Percentiles rank a stretch among this genome's conserved stretches.
These are phyloP conservation scores for Triops longicaudatus DNA, from an alignment of 1,140 invertebrate genomes.

Conservation along the genomic window DNA sequence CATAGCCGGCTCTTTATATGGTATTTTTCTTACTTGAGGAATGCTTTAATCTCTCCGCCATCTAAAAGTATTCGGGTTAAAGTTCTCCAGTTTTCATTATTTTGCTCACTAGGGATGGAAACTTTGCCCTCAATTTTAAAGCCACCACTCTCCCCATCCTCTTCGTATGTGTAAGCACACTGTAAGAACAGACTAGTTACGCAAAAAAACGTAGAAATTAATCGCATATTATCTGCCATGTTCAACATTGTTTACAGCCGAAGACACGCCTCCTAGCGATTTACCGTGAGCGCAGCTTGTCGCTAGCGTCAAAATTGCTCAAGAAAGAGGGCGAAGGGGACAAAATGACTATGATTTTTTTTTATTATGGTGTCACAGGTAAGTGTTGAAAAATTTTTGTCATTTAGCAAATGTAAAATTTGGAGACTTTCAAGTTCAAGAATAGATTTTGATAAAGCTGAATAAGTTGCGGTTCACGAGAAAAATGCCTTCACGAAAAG, in stretches of 20 bases:
- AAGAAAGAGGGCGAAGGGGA: no score
- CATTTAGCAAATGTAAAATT: not conserved
- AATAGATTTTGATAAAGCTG: not conserved
- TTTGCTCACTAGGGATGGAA: slow-evolving; percentile 54
- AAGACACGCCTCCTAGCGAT: not conserved
- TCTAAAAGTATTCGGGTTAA: slow-evolving; percentile 74
- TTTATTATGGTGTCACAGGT: not conserved
- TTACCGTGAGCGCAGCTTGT: no score
- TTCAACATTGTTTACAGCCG: not conserved
- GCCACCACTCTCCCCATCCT: slow-evolving; percentile 33
- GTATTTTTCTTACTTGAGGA: slow-evolving; percentile 51
- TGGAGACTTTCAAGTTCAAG: not conserved
- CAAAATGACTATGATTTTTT: no score
- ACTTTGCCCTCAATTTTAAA: slow-evolving; percentile 75
- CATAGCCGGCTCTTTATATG: slow-evolving; percentile 30
- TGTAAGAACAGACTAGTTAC: not conserved
- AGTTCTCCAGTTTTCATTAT: slow-evolving; percentile 56
- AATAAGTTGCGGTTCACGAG: no score
- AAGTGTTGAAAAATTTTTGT: not conserved
- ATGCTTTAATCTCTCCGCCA: slow-evolving; percentile 76
- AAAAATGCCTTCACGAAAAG: no score
- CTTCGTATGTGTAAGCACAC: slow-evolving; percentile 21
- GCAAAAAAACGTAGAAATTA: not conserved
- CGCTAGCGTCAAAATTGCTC: not conserved
- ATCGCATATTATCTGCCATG: not conserved